These are phyloP conservation scores for Huso huso DNA, from an alignment of 2,797 vertebrate species.

Conservation along the genomic window DNA sequence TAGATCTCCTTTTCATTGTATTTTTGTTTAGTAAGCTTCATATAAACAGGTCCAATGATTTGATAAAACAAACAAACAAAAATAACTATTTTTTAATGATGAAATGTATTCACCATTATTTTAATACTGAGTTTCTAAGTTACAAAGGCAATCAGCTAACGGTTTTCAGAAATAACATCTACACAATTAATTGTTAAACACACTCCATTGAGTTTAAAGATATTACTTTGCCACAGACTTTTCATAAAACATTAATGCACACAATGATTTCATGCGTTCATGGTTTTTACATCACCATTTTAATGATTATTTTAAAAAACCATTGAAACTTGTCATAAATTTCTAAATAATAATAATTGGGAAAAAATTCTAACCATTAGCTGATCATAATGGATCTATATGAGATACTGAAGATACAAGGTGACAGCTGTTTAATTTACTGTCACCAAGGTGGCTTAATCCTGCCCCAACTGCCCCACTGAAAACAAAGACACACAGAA, in stretches of 20 bases:
- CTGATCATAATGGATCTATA: conserved; percentile 50
- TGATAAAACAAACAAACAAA: no score
- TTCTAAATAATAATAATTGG: conserved; percentile 46
- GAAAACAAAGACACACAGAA: conserved; percentile 47
- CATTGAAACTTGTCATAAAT: conserved; percentile 56
- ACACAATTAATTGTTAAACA: conserved; percentile 49
- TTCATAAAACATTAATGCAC: conserved; percentile 51
- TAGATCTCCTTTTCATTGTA: no score
- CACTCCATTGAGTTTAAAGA: conserved; percentile 53
- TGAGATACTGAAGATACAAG: conserved; percentile 52
- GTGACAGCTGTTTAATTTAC: conserved; percentile 68
- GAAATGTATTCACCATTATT: no score
- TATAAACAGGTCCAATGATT: no score
- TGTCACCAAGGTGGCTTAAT: conserved; percentile 62
- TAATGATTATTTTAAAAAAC: conserved; percentile 41
- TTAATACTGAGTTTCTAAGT: no score
- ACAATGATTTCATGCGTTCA: conserved; percentile 50
- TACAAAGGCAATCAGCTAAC: conserved; percentile 25
- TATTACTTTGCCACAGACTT: conserved; percentile 43
- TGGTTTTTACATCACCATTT: conserved; percentile 44
- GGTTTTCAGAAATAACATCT: conserved; percentile 36
- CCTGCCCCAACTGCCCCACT: conserved; percentile 43
- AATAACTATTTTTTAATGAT: no score
- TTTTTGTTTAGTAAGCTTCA: no score
- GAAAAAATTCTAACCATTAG: conserved; percentile 33